Percentiles rank a stretch among this genome's conserved stretches.
Evolutionary conservation across 2,888 invertebrate species (phyloP).

Genomic region (Rhagophthalmus giganteus): DNA sequence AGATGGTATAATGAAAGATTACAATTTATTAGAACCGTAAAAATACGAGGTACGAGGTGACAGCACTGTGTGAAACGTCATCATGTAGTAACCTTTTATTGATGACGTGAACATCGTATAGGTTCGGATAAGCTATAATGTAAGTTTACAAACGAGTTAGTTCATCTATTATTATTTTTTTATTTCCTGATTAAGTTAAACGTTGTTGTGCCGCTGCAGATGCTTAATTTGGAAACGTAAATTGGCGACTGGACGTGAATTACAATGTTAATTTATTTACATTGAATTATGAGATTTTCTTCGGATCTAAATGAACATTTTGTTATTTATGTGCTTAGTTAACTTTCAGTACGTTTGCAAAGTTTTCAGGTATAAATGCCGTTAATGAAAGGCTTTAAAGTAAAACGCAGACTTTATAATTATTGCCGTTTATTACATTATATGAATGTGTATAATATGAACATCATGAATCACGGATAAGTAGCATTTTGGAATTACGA

Average conservation of each 20-base stretch:
- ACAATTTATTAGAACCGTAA: too few relatives aligned
- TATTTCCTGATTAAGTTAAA: constrained; percentile 24
- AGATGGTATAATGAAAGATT: too few relatives aligned
- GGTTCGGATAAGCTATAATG: too few relatives aligned
- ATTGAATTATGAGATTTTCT: constrained; percentile 37
- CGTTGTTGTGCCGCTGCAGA: constrained; percentile 26
- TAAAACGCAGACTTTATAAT: background rate
- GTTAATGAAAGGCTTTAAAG: background rate
- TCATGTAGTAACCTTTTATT: too few relatives aligned
- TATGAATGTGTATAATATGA: background rate
- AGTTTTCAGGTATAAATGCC: constrained; percentile 16
- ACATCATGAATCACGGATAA: too few relatives aligned
- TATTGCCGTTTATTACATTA: background rate
- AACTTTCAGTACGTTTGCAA: constrained; percentile 15
- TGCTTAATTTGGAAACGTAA: constrained; percentile 35
- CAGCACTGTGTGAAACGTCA: too few relatives aligned
- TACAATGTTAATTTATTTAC: constrained; percentile 37
- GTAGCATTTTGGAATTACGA: too few relatives aligned
- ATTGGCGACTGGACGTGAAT: constrained; percentile 33
- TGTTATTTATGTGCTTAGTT: constrained; percentile 37
- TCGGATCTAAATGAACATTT: constrained; percentile 37
- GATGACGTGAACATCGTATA: too few relatives aligned
- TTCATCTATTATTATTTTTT: constrained; percentile 14
- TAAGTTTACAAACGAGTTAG: constrained; percentile 15
- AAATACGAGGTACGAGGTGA: too few relatives aligned